Percentiles rank a stretch among this genome's conserved stretches.
Evolutionary conservation across 2,113 vertebrate genomes (phyloP).

Genomic region (Vireo altiloquus): DNA sequence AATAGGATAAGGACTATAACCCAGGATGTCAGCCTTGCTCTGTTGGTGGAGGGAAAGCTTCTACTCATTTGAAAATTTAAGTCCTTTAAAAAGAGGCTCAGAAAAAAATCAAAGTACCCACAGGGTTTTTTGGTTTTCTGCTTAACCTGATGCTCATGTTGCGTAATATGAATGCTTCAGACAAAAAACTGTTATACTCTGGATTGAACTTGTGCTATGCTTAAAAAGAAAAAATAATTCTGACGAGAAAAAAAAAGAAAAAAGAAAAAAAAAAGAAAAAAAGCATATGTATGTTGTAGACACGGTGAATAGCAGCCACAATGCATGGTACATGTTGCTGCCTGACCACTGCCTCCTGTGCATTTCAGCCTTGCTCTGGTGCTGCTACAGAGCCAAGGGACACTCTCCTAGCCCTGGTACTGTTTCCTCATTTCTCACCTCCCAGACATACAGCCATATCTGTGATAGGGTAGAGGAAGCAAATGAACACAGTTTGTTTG

Average conservation of each 20-base stretch:
- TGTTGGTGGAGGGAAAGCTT: not conserved
- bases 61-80: not conserved
- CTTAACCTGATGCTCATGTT: not conserved
- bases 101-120: not conserved
- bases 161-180: rapidly evolving
- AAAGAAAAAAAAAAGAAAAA: not conserved
- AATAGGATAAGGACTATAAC: not conserved
- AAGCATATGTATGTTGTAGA: not conserved
- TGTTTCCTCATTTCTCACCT: not conserved
- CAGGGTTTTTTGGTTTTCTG: not conserved
- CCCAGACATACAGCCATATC: not conserved
- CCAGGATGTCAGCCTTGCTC: not conserved
- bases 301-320: not conserved
- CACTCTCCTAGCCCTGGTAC: not conserved
- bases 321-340: not conserved
- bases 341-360: not conserved
- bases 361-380: not conserved
- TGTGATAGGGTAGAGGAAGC: not conserved
- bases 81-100: not conserved
- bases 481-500: not conserved
- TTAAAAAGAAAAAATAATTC: not conserved
- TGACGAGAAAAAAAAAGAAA: not conserved
- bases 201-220: not conserved
- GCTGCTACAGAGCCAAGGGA: not conserved
- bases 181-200: not conserved